These are phyloP conservation scores for Machimus rusticus DNA, from an alignment of 2,888 invertebrate genomes.

Conservation along the genomic window DNA sequence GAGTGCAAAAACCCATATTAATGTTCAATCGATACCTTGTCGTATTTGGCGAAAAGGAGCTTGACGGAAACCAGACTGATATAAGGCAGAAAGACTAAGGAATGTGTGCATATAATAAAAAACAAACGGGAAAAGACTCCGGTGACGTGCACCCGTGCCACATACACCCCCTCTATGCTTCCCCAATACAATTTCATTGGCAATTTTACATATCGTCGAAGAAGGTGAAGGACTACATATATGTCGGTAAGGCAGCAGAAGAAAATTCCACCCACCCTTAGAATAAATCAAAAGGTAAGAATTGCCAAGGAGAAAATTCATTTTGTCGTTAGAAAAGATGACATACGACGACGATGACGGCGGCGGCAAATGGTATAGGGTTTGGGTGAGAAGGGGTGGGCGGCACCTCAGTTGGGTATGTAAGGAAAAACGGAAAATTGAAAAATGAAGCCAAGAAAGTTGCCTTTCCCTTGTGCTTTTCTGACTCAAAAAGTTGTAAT, in stretches of 20 bases:
- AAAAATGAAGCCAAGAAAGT: slow-evolving; percentile 36
- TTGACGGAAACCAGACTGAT: slow-evolving; percentile 14
- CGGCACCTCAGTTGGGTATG: background rate
- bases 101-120: slow-evolving; percentile 34
- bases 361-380: background rate
- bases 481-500: background rate
- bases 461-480: background rate
- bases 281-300: slow-evolving; percentile 37
- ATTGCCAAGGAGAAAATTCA: slow-evolving; percentile 33
- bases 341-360: slow-evolving; percentile 8
- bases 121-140: slow-evolving; percentile 11
- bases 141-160: slow-evolving; percentile 37
- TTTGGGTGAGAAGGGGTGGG: background rate
- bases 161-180: background rate
- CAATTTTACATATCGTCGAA: slow-evolving; percentile 46
- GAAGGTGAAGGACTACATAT: slow-evolving; percentile 39
- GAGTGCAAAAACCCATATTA: slow-evolving; percentile 28
- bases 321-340: slow-evolving; percentile 36
- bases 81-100: slow-evolving; percentile 4
- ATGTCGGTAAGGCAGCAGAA: background rate
- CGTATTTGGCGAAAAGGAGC: slow-evolving; percentile 17
- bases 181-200: slow-evolving; percentile 45
- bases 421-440: slow-evolving; percentile 11
- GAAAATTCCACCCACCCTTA: slow-evolving; percentile 30
- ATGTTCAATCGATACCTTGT: slow-evolving; percentile 31